Evolutionary conservation across 2,888 invertebrate genomes (phyloP), one percentile per base, ranked within the genome.

Genomic region (Tinea semifulvella): DNA sequence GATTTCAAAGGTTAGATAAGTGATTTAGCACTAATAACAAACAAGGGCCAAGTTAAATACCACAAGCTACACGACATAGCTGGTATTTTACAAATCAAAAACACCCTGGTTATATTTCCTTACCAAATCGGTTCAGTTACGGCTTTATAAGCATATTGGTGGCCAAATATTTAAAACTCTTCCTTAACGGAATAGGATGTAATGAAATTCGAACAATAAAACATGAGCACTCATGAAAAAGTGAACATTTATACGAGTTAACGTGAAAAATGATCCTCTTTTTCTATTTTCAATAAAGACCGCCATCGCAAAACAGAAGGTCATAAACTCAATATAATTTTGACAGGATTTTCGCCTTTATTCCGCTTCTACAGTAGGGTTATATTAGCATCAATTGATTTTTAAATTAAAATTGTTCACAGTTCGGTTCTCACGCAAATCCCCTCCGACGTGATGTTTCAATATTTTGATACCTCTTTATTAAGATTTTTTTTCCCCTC

Each of bases 211-310:
- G 11, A 26, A 26, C 26, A 26, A 26, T 26, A 26, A 26, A 11
- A 26, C 26, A 26, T 26, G 26, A 26, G 26, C 26, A 26, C 11
- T 26, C 26, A 26, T 26, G 26, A 26, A 26, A 26, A 26, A 26
- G 26, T 26, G 26, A 26, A 26, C 26, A 26, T 26, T 26, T 26
- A 26, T 26, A 26, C 26, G 26, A 26, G 26, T 26, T 26, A 26
- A 26, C 26, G 26, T 26, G 26, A 26, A 26, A 26, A 26, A 26
- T 26, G 26, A 26, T 26, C 26, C 26, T 26, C 26, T 26, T 26
- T 11, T 26, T 11, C 26, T 26, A 6, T 6, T 26, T 26, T 26
- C 26, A 26, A 26, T 26, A 26, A 26, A 11, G 26, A 26, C 26
- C 26, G 10, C 26, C 10, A n/a, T 26, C 6, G 10, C 26, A 26